Evolutionary conservation across 2,888 invertebrate genomes (phyloP), one percentile per base, ranked within the genome.

Genomic region (Pemphredon lugubris): DNA sequence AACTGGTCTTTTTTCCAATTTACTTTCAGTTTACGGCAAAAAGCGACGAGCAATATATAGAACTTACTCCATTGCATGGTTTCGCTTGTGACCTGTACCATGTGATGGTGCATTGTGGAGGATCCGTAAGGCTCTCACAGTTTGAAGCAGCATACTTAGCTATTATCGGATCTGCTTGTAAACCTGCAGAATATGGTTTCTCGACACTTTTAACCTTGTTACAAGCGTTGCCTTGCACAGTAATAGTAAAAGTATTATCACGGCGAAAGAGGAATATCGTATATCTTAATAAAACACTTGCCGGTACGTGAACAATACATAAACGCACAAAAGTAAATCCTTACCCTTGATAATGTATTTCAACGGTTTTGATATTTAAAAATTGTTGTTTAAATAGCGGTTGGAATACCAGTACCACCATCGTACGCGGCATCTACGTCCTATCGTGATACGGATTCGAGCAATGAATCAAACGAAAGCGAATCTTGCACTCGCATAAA

Each of bases 31-130:
- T 90, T 57, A 78, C 82, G 47, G 78, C 68, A 14, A 70, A 82
- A 37, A 84, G 85, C 18, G 86, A 83, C 1, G 87, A 89, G 20
- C 81, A 83, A 13, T 84, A 80, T 6, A 86, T 91, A 20, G 86
- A 89, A 57, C 79, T 92, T 11, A 90, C 89, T 5, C 88, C 90
- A 0, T 70, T 92, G 23, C 91, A 92, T 81, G 84, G 90, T 53
- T 92, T 93, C 73, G 92, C 92, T 1, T 90, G 91, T 39, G 91
- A 93, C 77, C 86, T 92, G 18, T 90, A 92, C 67, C 86, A 90
- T 6, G 87, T 93, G 11, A 86, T 93, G 76, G 89, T 91, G 75
- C 89, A 90, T 58, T 86, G 89, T 53, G 90, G 90, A 18, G 92
- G 92, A 1, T 89, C 89, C 44, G 75, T 93, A 48, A 85, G 86